Conservation (phyloP, 2,797 vertebrate genomes). For the Oreochromis mossambicus region DNA sequence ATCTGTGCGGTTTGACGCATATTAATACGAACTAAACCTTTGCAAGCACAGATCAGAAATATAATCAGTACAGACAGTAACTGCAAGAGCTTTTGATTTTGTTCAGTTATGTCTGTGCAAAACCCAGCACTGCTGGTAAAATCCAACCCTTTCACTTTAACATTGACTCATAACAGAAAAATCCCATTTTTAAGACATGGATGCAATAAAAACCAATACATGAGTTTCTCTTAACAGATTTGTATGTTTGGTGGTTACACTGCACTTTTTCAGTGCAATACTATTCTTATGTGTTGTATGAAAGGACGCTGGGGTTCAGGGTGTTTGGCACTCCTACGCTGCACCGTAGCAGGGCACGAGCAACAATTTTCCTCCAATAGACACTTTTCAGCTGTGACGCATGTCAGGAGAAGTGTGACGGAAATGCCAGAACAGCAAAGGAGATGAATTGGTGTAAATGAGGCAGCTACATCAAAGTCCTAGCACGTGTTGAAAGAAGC, state of each 20-base stretch:
- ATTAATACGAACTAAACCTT: neutral
- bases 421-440: constrained; percentile 48
- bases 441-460: constrained; percentile 53
- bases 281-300: neutral
- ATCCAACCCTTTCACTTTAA: neutral
- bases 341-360: neutral
- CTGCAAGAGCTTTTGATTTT: neutral
- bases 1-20: neutral
- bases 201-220: neutral
- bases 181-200: neutral
- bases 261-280: neutral
- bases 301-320: neutral
- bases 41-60: neutral
- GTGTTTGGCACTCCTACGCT: neutral
- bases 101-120: neutral
- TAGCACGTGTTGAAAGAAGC: constrained; percentile 33
- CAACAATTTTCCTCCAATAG: constrained; percentile 26
- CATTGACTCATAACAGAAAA: neutral
- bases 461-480: constrained; percentile 51
- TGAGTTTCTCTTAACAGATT: neutral
- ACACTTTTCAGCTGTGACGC: constrained; percentile 36
- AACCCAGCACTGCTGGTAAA: neutral
- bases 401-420: constrained; percentile 34
- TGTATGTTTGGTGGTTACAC: neutral
- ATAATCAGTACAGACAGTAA: constrained; percentile 5